A percentile compares a stretch with the other conserved stretches of the same genome.
Conservation (phyloP, 2,113 vertebrate species). For the Tricholaema leucomelas region DNA sequence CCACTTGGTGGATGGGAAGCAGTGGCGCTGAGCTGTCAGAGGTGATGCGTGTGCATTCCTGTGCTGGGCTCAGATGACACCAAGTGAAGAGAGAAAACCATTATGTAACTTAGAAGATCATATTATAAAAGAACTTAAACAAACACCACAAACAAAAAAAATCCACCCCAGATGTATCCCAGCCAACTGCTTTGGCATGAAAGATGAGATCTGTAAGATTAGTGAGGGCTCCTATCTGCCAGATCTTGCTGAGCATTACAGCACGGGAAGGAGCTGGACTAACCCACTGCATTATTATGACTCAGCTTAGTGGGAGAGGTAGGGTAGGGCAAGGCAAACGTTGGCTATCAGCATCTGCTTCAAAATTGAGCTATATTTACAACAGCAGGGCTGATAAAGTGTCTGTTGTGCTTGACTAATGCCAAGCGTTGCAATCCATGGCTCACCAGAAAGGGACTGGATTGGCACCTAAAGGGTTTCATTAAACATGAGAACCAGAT, state of each 20-base stretch:
- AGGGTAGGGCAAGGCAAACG: slow-evolving; percentile 57
- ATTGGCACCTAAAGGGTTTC: slow-evolving; percentile 49
- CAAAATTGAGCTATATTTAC: slow-evolving; percentile 51
- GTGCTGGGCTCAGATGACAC: not conserved
- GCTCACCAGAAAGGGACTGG: slow-evolving; percentile 39
- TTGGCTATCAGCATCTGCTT: slow-evolving; percentile 38
- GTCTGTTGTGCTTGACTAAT: slow-evolving; percentile 50
- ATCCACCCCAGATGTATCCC: not conserved
- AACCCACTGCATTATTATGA: slow-evolving; percentile 17
- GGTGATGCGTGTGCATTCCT: not conserved
- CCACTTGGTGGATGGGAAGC: not conserved
- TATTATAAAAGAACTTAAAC: slow-evolving; percentile 35
- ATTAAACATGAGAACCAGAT: slow-evolving; percentile 47
- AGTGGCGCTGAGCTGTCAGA: not conserved
- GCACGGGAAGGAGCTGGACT: not conserved
- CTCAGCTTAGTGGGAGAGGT: slow-evolving; percentile 53
- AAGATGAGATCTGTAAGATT: slow-evolving; percentile 31
- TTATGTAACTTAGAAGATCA: slow-evolving; percentile 21
- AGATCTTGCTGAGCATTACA: slow-evolving; percentile 58
- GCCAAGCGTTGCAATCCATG: slow-evolving; percentile 34
- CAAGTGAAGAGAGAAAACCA: slow-evolving; percentile 8
- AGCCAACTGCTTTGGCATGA: slow-evolving; percentile 4
- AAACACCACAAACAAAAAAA: not conserved
- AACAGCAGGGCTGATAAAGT: slow-evolving; percentile 4
- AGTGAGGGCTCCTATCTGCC: slow-evolving; percentile 31